Evolutionary conservation across 2,797 vertebrate species (phyloP), one percentile per base, ranked within the genome.

Genomic region (Pangasius krempfi): DNA sequence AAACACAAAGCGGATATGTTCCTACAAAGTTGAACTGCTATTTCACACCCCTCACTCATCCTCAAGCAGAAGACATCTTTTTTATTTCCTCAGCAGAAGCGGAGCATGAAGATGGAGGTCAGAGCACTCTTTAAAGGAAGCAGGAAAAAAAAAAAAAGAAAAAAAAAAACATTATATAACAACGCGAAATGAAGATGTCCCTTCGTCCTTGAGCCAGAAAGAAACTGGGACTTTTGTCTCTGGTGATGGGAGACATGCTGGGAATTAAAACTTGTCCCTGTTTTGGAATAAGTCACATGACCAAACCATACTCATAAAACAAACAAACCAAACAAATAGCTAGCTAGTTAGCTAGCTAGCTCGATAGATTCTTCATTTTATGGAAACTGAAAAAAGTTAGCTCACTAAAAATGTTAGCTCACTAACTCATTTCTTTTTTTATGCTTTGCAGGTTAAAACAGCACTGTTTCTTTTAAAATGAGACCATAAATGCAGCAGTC

Each of bases 221-320:
- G 56, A 44, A 81, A 60, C 20, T 27, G 54, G 79, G 79, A 60
- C 79, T 60, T 81, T 81, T 81, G 12, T 81, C 79, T 81, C 54
- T 60, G 20, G 54, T 13, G 33, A 37, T 14, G 30, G 20, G 20
- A 82, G 79, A 81, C 79, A 60, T 81, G 22, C 37, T 62, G 79
- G 56, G 12, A 82, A 44, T 27, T 62, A 82, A 33, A 37, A 40
- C 33, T 60, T 25, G 20, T 37, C 33, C 10, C 79, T 40, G 79
- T 3, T 60, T 60, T 60, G n/a, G 2, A 27, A 25, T 37, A 60
- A 81, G 22, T 62, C 56, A 82, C 56, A 40, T 81, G 56, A 81
- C 30, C 52, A 22, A n/a, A 52, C n/a, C 7, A 2, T 9, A n/a
- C 75, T 30, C 1, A 10, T 18, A 40, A 14, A 30, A 70, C 2